Evolutionary conservation across 2,888 invertebrate genomes (phyloP).

Genomic region (Anagyrus pseudococci): DNA sequence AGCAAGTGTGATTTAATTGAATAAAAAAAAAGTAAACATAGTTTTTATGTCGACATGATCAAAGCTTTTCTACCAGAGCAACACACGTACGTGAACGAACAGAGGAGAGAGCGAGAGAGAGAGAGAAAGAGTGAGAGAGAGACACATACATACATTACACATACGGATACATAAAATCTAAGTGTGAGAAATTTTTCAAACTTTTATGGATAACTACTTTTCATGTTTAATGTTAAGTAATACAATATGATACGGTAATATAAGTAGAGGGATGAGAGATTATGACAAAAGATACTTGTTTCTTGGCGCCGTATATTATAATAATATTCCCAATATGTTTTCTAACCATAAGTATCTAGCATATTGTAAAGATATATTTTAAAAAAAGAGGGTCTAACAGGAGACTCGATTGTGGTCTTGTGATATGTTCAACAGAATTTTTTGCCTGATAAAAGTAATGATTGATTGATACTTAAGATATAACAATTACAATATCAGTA

Average conservation of each 20-base stretch:
- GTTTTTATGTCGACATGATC: no score
- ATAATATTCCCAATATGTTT: conserved; percentile 29
- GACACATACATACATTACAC: no score
- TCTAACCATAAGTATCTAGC: conserved; percentile 17
- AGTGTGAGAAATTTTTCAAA: background rate
- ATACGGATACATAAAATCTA: conserved; percentile 11
- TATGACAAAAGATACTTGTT: conserved; percentile 22
- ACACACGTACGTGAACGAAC: conserved; percentile 5
- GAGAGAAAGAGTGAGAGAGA: no score
- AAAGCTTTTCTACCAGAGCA: conserved; percentile 26
- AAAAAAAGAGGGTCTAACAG: conserved; percentile 24
- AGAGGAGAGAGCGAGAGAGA: no score
- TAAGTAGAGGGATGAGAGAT: conserved; percentile 31
- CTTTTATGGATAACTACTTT: conserved; percentile 1
- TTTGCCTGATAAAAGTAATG: conserved; percentile 27
- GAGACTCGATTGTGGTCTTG: conserved; percentile 32
- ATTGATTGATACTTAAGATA: conserved; percentile 36
- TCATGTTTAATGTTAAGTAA: conserved; percentile 20
- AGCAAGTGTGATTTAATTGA: conserved; percentile 36
- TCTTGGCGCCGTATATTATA: conserved; percentile 37
- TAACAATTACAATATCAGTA: conserved; percentile 19
- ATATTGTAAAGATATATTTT: conserved; percentile 20
- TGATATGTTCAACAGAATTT: conserved; percentile 29
- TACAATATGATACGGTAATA: conserved; percentile 2
- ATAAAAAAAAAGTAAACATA: conserved; percentile 25